Base-by-base conservation (phyloP, 92 coral and sea anemone species). In the Micromussa lordhowensis region DNA sequence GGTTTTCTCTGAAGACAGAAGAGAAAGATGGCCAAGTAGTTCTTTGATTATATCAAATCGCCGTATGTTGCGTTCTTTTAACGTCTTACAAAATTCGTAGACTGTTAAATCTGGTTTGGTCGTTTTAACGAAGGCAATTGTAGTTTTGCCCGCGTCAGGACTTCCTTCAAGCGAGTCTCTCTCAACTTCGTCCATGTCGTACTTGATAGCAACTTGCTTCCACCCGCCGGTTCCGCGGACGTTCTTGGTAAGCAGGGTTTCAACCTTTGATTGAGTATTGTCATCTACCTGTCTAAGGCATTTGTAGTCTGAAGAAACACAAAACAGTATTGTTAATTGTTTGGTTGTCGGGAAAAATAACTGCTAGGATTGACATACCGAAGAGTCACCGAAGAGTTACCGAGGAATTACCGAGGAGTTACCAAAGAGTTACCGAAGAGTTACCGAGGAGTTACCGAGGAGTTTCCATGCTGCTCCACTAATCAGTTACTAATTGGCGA, bases 31-130 rank as follows among this genome's bases (percentile, higher is more conserved):
- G 2, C 6, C 63, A 24, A 15, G 8, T 11, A 85, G 38, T 38
- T n/a, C 63, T n/a, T 58, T 44, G 38, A 85, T 63, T 1, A 85
- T 77, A 63, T 85, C 88, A 75, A 38, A 28, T 4, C 88, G 88
- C 49, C 61, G 78, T 19, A 85, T 64, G 48, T 76, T 75, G 21
- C 22, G 16, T 4, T 30, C 79, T 68, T 76, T 85, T 8, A 85
- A 81, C 21, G 22, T 29, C 59, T 85, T 85, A 26, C 88, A 85
- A 48, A 85, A 61, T 26, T 85, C 75, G 29, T 85, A 76, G 14
- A 77, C 88, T 0, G 63, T 85, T 58, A 85, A 77, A 14, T 85
- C 63, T 13, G 88, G 82, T 3, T 85, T 0, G 16, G 22, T 2
- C 13, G 75, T 19, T 48, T 10, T 61, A 58, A 85, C 61, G 49